Base-by-base conservation (phyloP, 1,140 invertebrate species). In the Apolygus lucorum region DNA sequence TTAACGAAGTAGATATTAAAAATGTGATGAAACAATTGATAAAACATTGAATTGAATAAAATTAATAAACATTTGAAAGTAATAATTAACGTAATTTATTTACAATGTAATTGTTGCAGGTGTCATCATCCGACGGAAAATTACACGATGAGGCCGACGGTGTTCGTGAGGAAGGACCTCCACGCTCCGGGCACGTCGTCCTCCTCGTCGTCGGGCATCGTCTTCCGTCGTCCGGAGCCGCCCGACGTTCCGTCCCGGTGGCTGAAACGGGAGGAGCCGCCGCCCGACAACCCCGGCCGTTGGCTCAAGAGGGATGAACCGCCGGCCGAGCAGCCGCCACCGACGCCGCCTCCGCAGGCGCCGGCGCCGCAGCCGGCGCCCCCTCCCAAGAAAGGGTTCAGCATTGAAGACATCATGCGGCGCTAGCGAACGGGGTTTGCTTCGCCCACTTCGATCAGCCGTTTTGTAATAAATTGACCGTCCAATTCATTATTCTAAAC, bases 391-490 rank as follows among this genome's bases (percentile, higher is more conserved):
- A 78, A 89, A 70, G 89, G 89, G 0, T 91, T 91, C 79, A 88
- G 84, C 72, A 91, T 91, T 78, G 90, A 89, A 73, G 89, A 91
- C 74, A 91, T 91, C 59, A 89, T 91, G 88, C 72, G 74, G 29
- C 71, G 74, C 34, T 42, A 42, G 34, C 34, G 4, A 4, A 4
- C 34, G n/a, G n/a, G n/a, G n/a, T n/a, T n/a, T n/a, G n/a, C n/a
- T n/a, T n/a, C n/a, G n/a, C n/a, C n/a, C n/a, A n/a, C n/a, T n/a
- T n/a, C n/a, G n/a, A n/a, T n/a, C n/a, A n/a, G n/a, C n/a, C n/a
- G n/a, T n/a, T n/a, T n/a, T n/a, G n/a, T n/a, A n/a, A n/a, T n/a
- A n/a, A n/a, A n/a, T n/a, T n/a, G n/a, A n/a, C n/a, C n/a, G n/a
- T n/a, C n/a, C n/a, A n/a, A n/a, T n/a, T n/a, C n/a, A n/a, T n/a